Conservation (phyloP, 2,797 vertebrate genomes). For the Xiphophorus birchmanni region DNA sequence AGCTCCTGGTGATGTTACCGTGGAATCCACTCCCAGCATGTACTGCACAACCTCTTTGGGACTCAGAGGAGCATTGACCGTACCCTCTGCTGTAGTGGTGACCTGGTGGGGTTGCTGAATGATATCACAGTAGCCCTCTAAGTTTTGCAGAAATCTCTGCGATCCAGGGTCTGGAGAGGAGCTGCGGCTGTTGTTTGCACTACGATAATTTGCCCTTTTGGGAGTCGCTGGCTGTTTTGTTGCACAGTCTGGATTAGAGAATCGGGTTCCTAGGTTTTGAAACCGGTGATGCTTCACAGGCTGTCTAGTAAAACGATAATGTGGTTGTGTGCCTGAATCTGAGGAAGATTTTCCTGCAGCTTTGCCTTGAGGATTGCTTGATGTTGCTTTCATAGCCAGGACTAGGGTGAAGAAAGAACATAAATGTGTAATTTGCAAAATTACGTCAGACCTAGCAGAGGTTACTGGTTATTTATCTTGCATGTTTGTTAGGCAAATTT, state of each 20-base stretch:
- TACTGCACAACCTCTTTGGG: slow-evolving; percentile 60
- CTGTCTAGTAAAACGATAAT: slow-evolving; percentile 84
- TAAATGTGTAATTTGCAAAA: slow-evolving; percentile 18
- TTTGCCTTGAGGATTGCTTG: slow-evolving; percentile 34
- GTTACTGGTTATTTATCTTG: neutral
- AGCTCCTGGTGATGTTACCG: slow-evolving; percentile 20
- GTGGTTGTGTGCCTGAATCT: slow-evolving; percentile 64
- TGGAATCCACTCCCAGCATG: slow-evolving; percentile 64
- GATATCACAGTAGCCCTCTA: slow-evolving; percentile 71
- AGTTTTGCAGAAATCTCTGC: slow-evolving; percentile 47
- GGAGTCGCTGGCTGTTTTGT: slow-evolving; percentile 15
- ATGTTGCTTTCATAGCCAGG: slow-evolving; percentile 76
- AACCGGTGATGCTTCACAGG: slow-evolving; percentile 82
- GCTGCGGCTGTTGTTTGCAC: slow-evolving; percentile 67
- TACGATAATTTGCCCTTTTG: slow-evolving; percentile 29
- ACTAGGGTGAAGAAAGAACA: slow-evolving; percentile 59
- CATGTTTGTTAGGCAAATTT: neutral
- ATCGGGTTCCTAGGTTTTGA: slow-evolving; percentile 53
- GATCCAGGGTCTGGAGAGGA: slow-evolving; percentile 66
- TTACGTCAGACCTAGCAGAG: neutral
- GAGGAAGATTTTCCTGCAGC: slow-evolving; percentile 33
- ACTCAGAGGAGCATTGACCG: slow-evolving; percentile 33
- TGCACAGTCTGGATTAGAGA: slow-evolving; percentile 15
- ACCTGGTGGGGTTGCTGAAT: slow-evolving; percentile 63
- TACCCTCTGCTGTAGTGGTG: slow-evolving; percentile 3